phyloP scores from a whole-genome alignment of 2,113 vertebrate genomes.

The Bambusicola thoracicus region DNA sequence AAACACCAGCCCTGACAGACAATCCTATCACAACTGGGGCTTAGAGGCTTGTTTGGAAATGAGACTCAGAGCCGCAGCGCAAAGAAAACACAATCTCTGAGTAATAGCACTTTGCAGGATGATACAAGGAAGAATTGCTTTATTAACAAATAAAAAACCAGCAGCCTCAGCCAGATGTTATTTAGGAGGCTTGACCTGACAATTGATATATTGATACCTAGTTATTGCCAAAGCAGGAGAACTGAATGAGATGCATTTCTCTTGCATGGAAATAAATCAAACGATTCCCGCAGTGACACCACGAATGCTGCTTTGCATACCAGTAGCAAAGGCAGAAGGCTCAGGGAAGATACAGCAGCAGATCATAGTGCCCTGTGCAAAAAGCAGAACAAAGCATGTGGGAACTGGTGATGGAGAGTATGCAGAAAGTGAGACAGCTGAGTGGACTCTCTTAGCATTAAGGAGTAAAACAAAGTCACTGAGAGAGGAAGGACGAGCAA shows the following conservation, averaged over 20 bases:
- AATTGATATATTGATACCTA: constrained; percentile 26
- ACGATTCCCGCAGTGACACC: not conserved
- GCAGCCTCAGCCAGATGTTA: constrained; percentile 9
- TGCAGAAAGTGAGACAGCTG: not conserved
- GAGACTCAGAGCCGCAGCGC: not conserved
- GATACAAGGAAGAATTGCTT: constrained; percentile 19
- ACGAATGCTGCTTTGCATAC: not conserved
- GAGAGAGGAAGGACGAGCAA: not conserved
- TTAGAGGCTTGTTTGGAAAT: constrained; percentile 17
- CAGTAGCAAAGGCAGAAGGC: not conserved
- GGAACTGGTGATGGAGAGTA: not conserved
- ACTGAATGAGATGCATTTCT: not conserved
- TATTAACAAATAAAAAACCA: constrained; percentile 15
- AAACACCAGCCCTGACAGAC: constrained; percentile 3
- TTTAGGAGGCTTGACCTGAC: constrained; percentile 9
- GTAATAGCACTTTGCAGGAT: not conserved
- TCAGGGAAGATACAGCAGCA: not conserved
- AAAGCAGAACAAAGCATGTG: not conserved
- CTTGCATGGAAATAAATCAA: constrained; percentile 22
- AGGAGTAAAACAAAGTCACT: not conserved
- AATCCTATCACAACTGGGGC: not conserved
- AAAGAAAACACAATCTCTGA: constrained; percentile 9
- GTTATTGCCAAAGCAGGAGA: constrained; percentile 6
- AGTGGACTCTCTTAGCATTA: not conserved
- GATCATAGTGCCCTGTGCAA: not conserved